These are phyloP conservation scores for Mesochorus sp. DNA, from an alignment of 2,888 invertebrate genomes.

Conservation along the genomic window DNA sequence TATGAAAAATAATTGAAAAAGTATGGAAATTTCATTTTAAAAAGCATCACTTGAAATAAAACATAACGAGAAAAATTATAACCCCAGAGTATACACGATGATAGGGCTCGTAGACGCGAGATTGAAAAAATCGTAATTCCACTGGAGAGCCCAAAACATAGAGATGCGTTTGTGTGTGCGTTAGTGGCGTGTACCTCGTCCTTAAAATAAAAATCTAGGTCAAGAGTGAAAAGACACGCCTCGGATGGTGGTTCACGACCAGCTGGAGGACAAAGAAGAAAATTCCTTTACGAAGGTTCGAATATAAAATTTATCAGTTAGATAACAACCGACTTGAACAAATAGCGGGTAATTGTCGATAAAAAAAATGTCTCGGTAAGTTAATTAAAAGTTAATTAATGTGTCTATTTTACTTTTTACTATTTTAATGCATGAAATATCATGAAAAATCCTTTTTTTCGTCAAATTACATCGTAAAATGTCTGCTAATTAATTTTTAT, in stretches of 20 bases:
- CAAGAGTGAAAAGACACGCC: slow-evolving; percentile 59
- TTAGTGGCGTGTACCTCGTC: slow-evolving; percentile 27
- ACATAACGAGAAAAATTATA: not conserved
- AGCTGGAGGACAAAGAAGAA: slow-evolving; percentile 29
- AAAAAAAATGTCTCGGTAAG: not conserved
- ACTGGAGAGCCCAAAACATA: slow-evolving; percentile 39
- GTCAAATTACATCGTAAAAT: not conserved
- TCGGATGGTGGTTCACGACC: slow-evolving; percentile 22
- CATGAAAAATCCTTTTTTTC: not conserved
- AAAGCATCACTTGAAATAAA: no score
- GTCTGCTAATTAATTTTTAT: not conserved
- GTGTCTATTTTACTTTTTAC: not conserved
- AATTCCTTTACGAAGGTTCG: not conserved
- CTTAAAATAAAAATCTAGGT: slow-evolving; percentile 63
- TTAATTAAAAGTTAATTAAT: not conserved
- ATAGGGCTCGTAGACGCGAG: not conserved
- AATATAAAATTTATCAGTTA: not conserved
- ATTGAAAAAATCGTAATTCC: slow-evolving; percentile 4
- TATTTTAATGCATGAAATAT: not conserved
- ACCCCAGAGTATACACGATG: not conserved
- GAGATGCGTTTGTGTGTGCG: slow-evolving; percentile 27
- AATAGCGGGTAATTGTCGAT: not conserved
- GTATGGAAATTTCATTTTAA: no score
- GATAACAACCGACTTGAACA: not conserved
- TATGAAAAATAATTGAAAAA: no score